Percentiles rank a stretch among this genome's conserved stretches.
These are phyloP conservation scores for Calvadosia cruxmelitensis DNA, from an alignment of 30 jellyfish, hydroid and myxozoan species.

Conservation along the genomic window DNA sequence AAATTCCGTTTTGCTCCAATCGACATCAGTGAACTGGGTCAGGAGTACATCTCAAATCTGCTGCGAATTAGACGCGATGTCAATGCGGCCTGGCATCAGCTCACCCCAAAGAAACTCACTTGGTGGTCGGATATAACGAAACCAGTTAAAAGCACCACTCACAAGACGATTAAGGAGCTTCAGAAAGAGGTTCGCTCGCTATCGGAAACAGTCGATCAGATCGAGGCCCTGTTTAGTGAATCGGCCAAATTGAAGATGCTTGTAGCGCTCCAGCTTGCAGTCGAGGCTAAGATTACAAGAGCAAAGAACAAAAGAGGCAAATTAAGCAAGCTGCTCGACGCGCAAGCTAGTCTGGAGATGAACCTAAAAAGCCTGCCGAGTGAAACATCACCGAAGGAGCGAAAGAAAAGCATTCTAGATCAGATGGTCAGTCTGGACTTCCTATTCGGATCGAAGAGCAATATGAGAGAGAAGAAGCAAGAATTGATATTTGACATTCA, in stretches of 20 bases:
- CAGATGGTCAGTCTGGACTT: conserved; percentile 6
- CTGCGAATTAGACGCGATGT: not conserved
- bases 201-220: not conserved
- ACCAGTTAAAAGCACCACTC: not conserved
- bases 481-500: not conserved
- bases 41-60: not conserved
- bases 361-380: not conserved
- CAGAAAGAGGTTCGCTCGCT: not conserved
- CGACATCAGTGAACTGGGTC: not conserved
- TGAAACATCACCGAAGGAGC: not conserved
- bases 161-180: not conserved
- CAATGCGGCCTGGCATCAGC: not conserved
- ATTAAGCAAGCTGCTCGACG: not conserved
- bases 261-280: not conserved
- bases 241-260: not conserved
- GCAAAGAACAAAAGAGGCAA: no score
- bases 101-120: not conserved
- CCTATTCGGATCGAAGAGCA: conserved; percentile 8
- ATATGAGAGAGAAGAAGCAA: conserved; percentile 8
- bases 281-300: not conserved
- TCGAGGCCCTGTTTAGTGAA: not conserved
- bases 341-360: not conserved
- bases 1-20: not conserved
- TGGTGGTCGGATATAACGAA: not conserved
- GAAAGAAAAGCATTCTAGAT: not conserved